Conservation (phyloP, 2,888 invertebrate species). For the Meghimatium bilineatum region DNA sequence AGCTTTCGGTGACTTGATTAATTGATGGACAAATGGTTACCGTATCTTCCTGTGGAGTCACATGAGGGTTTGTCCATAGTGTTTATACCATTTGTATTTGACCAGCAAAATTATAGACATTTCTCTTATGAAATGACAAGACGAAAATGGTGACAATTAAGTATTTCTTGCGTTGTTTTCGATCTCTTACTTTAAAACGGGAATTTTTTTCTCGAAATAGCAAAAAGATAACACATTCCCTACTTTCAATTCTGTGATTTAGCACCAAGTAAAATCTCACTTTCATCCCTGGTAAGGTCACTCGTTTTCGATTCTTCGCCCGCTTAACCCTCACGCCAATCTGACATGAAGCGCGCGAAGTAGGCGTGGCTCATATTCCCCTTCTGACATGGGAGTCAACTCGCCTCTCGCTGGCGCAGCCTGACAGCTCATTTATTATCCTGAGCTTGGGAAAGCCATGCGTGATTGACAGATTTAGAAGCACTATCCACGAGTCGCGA, state of each 20-base stretch:
- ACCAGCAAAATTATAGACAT: too few species aligned
- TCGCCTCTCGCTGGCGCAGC: slow-evolving; percentile 57
- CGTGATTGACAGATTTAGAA: slow-evolving; percentile 73
- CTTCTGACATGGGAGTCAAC: slow-evolving; percentile 56
- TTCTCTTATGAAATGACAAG: too few species aligned
- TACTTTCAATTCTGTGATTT: slow-evolving; percentile 27
- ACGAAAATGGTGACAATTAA: background rate
- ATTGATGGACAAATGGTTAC: too few species aligned
- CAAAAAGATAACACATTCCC: background rate
- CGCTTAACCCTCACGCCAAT: slow-evolving; percentile 35
- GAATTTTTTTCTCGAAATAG: slow-evolving; percentile 1
- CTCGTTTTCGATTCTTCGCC: slow-evolving; percentile 29
- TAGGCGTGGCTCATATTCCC: slow-evolving; percentile 51
- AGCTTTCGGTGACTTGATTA: too few species aligned
- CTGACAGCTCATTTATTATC: slow-evolving; percentile 73
- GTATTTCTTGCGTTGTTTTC: slow-evolving; percentile 2
- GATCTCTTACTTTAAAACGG: background rate
- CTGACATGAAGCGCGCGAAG: slow-evolving; percentile 50
- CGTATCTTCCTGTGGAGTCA: too few species aligned
- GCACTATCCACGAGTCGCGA: slow-evolving; percentile 69
- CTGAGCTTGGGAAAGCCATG: slow-evolving; percentile 59
- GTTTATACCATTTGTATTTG: too few species aligned
- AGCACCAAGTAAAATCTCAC: slow-evolving; percentile 25
- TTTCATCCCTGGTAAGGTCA: slow-evolving; percentile 15
- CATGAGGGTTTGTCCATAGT: too few species aligned